phyloP scores from a whole-genome alignment of 2,113 vertebrate species.

The Taurulus bubalis region DNA sequence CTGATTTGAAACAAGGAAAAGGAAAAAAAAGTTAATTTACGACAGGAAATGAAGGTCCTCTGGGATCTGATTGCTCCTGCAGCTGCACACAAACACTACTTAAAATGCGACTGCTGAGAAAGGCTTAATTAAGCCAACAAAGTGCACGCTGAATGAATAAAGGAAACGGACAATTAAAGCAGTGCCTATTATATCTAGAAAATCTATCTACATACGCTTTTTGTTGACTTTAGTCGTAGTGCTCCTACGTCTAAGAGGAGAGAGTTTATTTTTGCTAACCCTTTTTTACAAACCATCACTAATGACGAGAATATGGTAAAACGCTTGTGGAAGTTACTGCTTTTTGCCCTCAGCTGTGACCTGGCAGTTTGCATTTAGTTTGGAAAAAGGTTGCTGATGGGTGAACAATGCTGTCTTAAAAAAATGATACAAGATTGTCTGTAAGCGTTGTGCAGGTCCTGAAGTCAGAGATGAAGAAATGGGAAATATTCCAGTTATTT shows the following conservation, averaged over 20 bases:
- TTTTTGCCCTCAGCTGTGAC: not conserved
- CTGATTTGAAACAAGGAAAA: constrained; percentile 71
- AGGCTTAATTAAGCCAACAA: not conserved
- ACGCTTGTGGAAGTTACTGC: not conserved
- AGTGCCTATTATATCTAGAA: not conserved
- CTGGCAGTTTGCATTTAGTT: constrained; percentile 24
- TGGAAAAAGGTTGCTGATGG: not conserved
- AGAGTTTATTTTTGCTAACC: not conserved
- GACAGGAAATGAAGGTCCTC: not conserved
- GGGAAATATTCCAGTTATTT: not conserved
- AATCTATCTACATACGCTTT: not conserved
- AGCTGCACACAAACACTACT: not conserved
- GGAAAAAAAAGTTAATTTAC: not conserved
- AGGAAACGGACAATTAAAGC: not conserved
- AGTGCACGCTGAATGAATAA: not conserved
- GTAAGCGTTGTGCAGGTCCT: not conserved
- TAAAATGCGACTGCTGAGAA: not conserved
- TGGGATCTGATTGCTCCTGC: not conserved
- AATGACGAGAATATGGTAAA: not conserved
- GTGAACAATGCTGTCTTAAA: not conserved
- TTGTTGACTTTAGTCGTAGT: too few relatives aligned
- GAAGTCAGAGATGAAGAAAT: not conserved
- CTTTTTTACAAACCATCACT: constrained; percentile 2
- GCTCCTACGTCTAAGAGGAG: not conserved
- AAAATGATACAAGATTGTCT: not conserved